Evolutionary conservation across 2,113 vertebrate genomes (phyloP), one percentile per base, ranked within the genome.

Genomic region (Silurus asotus): DNA sequence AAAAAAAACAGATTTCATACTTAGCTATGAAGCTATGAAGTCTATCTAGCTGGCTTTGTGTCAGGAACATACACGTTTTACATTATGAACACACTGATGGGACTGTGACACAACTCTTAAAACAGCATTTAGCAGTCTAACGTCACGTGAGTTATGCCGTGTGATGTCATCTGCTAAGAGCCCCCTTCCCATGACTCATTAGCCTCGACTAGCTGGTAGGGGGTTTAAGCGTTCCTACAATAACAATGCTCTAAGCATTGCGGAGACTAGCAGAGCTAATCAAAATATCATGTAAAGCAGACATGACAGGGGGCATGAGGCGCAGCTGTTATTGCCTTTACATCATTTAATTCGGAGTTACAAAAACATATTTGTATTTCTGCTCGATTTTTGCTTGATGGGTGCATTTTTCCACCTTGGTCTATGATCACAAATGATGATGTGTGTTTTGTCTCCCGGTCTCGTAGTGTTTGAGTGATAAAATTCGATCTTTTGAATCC

Each of bases 161-260:
- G 58, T 81, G 13, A 89, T 91, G 90, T 92, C 61, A 25, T 72
- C 88, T 64, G 67, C 84, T 67, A 83, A 59, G 55, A 79, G 88
- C 19, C 84, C 90, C 86, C 91, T 92, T 94, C 91, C 88, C 92
- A 93, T 93, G 91, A 93, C 89, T 92, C 90, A 93, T 88, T 89
- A n/a, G 45, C 58, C 80, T 88, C 61, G 77, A 70, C 20, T 78
- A 79, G 56, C 65, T 4, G 20, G 23, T 55, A 13, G 88, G 91
- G 90, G 88, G 88, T 90, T 88, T 87, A 91, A 93, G 89, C 76
- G 92, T 91, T 90, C 92, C 74, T 61, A 84, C 87, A 90, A 89
- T 90, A 93, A 86, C 86, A 85, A 85, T 3, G 87, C 81, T 83
- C 89, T 89, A 89, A 84, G 90, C 61, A 92, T 91, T 84, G 75